Conservation (phyloP, 2,797 vertebrate species). For the Bradypodion ventrale region DNA sequence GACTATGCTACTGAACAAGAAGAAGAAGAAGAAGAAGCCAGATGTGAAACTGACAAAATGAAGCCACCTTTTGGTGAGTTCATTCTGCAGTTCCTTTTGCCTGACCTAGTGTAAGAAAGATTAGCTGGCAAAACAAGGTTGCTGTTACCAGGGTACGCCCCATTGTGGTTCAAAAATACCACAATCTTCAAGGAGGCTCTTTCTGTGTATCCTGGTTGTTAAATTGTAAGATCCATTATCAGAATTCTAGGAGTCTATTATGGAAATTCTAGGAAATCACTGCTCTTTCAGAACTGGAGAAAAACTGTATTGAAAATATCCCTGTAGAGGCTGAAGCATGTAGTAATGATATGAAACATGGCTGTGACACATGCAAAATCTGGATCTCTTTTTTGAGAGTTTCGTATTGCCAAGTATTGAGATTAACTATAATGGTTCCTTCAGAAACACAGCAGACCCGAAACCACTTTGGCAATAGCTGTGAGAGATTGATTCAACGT, state of each 20-base stretch:
- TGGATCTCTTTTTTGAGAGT: slow-evolving; percentile 42
- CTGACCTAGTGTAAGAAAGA: no score
- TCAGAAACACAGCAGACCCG: slow-evolving; percentile 57
- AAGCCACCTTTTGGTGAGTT: no score
- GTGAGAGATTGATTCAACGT: slow-evolving; percentile 61
- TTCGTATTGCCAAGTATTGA: slow-evolving; percentile 42
- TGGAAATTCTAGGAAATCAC: background rate
- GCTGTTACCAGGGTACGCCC: no score
- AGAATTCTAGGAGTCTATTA: background rate
- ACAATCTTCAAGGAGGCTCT: no score
- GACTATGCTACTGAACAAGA: no score
- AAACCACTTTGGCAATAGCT: slow-evolving; percentile 44
- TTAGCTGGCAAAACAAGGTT: no score
- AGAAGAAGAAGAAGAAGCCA: no score
- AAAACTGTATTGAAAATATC: background rate
- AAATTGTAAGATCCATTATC: background rate
- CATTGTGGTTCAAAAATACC: no score
- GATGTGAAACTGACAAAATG: no score
- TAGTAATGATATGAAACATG: background rate
- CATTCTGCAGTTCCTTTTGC: no score
- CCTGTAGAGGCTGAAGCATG: slow-evolving; percentile 24
- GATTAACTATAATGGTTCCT: slow-evolving; percentile 60
- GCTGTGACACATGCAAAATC: slow-evolving; percentile 16
- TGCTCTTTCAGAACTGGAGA: background rate
- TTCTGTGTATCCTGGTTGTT: background rate